Percentiles rank a stretch among this genome's conserved stretches.
Evolutionary conservation across 2,797 vertebrate species (phyloP).

Genomic region (Macrochelys suwanniensis): DNA sequence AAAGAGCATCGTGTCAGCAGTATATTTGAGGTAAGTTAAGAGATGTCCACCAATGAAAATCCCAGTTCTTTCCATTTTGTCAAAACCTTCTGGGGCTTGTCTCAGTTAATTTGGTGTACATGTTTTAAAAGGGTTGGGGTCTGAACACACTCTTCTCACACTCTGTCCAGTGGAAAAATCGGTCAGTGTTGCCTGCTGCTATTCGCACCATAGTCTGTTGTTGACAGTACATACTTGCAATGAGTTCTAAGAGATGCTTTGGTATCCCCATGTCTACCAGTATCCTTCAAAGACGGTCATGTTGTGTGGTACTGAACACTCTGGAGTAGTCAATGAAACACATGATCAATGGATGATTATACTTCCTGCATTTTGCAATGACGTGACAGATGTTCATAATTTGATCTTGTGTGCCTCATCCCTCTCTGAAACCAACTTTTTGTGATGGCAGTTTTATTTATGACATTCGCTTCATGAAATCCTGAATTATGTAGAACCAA

Average conservation of each 20-base stretch:
- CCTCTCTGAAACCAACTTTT: background rate
- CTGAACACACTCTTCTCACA: background rate
- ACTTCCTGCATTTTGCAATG: background rate
- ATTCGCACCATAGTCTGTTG: background rate
- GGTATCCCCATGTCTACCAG: background rate
- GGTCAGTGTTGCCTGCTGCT: background rate
- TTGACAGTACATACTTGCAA: background rate
- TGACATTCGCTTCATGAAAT: background rate
- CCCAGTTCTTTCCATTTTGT: background rate
- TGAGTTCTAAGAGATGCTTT: background rate
- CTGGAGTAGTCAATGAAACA: background rate
- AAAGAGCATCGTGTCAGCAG: background rate
- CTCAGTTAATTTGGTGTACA: background rate
- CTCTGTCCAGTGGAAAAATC: background rate
- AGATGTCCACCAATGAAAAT: background rate
- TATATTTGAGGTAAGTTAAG: background rate
- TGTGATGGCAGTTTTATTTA: background rate
- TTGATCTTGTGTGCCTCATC: background rate
- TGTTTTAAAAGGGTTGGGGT: background rate
- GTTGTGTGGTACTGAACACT: background rate
- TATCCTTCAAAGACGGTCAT: background rate
- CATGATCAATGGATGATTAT: background rate
- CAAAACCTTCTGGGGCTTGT: background rate
- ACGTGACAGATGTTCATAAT: background rate
- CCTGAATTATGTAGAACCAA: background rate